These are phyloP conservation scores for Acrocyrtus sp. DNA, from an alignment of 2,888 invertebrate genomes.

Conservation along the genomic window DNA sequence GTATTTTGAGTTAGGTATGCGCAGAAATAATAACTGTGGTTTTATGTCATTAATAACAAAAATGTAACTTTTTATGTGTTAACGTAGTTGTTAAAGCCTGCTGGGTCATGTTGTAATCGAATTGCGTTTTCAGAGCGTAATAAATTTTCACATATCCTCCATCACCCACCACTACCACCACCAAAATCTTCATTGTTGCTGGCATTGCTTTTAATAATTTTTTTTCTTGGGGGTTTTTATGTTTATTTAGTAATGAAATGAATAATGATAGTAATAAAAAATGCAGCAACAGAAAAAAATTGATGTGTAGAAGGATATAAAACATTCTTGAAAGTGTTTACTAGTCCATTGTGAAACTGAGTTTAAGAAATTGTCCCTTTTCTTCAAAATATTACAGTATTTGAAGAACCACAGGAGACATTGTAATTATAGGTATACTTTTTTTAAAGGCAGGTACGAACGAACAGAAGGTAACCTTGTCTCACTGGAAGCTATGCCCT, in stretches of 20 bases:
- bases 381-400: constrained; percentile 10
- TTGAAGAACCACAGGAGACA: constrained; percentile 33
- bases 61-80: constrained; percentile 39
- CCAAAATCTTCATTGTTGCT: not conserved
- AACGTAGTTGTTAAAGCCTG: constrained; percentile 28
- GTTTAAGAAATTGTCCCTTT: constrained; percentile 28
- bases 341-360: constrained; percentile 37
- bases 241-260: too few species aligned
- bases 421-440: constrained; percentile 23
- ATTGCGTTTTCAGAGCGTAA: constrained; percentile 52
- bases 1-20: too few species aligned
- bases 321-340: too few species aligned
- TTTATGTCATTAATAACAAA: constrained; percentile 41
- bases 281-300: too few species aligned
- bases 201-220: constrained; percentile 1
- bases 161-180: constrained; percentile 6
- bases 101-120: constrained; percentile 50
- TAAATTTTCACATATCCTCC: constrained; percentile 46
- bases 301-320: too few species aligned
- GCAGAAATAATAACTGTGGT: constrained; percentile 37
- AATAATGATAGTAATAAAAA: too few species aligned
- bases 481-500: constrained; percentile 7
- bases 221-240: too few species aligned
- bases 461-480: too few species aligned
- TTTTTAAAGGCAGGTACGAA: constrained; percentile 26